Conservation (phyloP, 2,113 vertebrate genomes). For the Beaufortia kweichowensis region DNA sequence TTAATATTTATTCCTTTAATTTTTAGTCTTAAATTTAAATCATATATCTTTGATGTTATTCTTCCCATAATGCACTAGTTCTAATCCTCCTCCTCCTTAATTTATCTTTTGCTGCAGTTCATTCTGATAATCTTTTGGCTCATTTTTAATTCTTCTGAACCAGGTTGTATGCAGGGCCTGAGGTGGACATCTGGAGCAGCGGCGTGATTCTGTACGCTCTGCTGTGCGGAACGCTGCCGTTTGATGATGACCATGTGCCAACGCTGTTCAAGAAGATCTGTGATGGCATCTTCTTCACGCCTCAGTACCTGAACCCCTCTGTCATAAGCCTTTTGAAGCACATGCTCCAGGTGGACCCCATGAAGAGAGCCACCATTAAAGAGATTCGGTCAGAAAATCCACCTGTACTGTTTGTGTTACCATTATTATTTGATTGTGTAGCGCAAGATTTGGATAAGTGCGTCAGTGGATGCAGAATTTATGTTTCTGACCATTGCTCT, state of each 20-base stretch:
- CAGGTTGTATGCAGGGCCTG: constrained; percentile 95
- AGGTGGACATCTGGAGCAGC: constrained; percentile 99
- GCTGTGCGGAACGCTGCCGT: constrained; percentile 93
- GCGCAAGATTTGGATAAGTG: neutral
- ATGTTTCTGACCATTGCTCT: neutral
- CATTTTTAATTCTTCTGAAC: neutral
- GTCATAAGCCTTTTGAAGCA: constrained; percentile 93
- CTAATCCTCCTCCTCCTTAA: too few relatives aligned
- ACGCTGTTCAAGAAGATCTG: constrained; percentile 99
- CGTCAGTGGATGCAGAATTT: neutral
- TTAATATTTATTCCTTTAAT: neutral
- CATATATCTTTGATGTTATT: neutral
- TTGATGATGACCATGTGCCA: constrained; percentile 98
- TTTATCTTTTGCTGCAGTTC: neutral
- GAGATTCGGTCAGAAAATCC: constrained; percentile 84
- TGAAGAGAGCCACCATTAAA: constrained; percentile 97
- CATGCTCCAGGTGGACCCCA: constrained; percentile 97
- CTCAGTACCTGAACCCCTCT: constrained; percentile 90
- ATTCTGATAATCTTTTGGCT: neutral
- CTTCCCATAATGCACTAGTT: neutral
- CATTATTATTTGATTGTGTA: neutral
- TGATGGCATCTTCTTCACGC: constrained; percentile 97
- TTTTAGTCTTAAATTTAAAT: too few relatives aligned
- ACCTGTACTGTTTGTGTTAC: neutral
- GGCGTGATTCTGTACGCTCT: constrained; percentile 97